Evolutionary conservation across 1,140 invertebrate genomes (phyloP).

Genomic region (Musca vetustissima): DNA sequence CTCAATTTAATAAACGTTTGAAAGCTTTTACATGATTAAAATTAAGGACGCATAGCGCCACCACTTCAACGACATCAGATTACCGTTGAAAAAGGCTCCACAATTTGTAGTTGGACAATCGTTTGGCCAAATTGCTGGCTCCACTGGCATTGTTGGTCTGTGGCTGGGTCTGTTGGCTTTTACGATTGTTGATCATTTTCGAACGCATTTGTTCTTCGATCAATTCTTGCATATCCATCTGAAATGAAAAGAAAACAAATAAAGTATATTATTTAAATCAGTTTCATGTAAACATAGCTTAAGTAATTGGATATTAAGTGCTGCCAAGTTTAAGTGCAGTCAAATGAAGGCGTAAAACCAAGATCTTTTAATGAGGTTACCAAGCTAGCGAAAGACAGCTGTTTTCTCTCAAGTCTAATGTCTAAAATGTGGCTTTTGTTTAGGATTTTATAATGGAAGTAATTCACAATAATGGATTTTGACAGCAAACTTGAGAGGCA

Average conservation of each 20-base stretch:
- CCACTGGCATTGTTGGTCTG: slow-evolving; percentile 42
- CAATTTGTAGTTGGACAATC: slow-evolving; percentile 49
- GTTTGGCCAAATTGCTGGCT: slow-evolving; percentile 47
- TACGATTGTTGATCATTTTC: slow-evolving; percentile 50
- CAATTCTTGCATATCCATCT: slow-evolving; percentile 93
- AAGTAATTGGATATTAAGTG: too few species aligned
- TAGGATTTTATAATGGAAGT: too few species aligned
- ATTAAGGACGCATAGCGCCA: slow-evolving; percentile 50
- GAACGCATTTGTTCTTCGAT: slow-evolving; percentile 82
- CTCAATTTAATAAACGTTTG: slow-evolving; percentile 8
- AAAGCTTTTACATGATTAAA: slow-evolving; percentile 46
- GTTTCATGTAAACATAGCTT: too few species aligned
- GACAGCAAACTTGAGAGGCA: too few species aligned
- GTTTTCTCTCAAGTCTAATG: too few species aligned
- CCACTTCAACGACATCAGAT: slow-evolving; percentile 43
- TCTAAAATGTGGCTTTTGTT: too few species aligned
- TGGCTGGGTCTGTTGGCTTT: slow-evolving; percentile 26
- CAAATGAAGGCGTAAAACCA: too few species aligned
- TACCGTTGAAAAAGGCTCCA: slow-evolving; percentile 55
- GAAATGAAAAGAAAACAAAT: slow-evolving; percentile 2
- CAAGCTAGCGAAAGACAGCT: too few species aligned
- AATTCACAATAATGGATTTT: too few species aligned
- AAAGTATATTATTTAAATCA: too few species aligned
- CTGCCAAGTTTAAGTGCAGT: too few species aligned
- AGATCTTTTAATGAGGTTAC: too few species aligned